Evolutionary conservation across 2,113 vertebrate genomes (phyloP).

Genomic region (Neopipo cinnamomea): DNA sequence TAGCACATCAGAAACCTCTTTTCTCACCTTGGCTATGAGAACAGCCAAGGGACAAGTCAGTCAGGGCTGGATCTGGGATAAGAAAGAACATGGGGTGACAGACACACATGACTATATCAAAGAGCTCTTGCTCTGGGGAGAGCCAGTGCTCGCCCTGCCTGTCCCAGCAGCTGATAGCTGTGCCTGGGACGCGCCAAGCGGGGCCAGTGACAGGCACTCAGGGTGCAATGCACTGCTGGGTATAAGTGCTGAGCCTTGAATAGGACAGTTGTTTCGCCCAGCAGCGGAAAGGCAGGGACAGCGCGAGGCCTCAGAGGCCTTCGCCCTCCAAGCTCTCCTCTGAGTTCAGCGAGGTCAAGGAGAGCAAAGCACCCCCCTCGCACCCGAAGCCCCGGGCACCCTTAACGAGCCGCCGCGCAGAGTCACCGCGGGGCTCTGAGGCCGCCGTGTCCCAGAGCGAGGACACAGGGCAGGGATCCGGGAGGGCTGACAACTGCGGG

Average conservation of each 20-base stretch:
- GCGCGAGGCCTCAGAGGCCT: not conserved
- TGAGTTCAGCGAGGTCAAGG: not conserved
- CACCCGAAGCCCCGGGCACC: accelerated
- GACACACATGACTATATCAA: accelerated
- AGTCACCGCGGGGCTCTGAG: not conserved
- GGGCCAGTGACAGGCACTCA: not conserved
- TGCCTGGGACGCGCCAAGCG: not conserved
- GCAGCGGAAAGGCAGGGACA: not conserved
- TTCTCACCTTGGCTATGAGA: not conserved
- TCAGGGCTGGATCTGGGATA: not conserved
- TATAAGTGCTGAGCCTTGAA: not conserved
- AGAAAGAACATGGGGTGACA: not conserved
- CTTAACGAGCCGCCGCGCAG: not conserved
- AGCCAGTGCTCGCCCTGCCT: not conserved
- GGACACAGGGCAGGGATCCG: not conserved
- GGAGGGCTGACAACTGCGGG: not conserved
- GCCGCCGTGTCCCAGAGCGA: accelerated
- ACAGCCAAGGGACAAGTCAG: not conserved
- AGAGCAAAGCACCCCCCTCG: accelerated
- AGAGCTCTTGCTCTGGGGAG: not conserved
- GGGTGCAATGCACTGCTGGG: accelerated
- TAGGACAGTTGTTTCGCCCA: not conserved
- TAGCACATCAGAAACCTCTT: accelerated
- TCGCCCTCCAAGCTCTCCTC: not conserved
- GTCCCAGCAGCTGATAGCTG: not conserved